Evolutionary conservation across 53 echinoderm and acorn worm genomes (phyloP).

Genomic region (Henricia sp.): DNA sequence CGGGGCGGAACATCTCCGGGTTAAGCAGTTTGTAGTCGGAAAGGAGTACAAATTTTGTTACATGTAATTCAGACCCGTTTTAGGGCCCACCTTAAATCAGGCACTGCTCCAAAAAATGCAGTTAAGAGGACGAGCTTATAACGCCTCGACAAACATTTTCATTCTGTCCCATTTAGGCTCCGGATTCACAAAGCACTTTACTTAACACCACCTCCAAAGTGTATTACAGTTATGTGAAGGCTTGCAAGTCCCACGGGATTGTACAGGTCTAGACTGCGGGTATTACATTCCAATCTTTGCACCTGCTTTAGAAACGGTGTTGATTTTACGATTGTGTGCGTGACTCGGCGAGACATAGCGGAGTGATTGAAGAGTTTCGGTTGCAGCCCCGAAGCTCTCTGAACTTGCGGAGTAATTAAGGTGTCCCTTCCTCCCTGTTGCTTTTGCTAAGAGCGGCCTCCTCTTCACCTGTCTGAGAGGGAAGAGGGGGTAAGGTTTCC

Average conservation of each 20-base stretch:
- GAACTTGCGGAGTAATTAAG: constrained; percentile 8
- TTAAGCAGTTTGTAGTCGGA: no score
- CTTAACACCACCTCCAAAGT: background rate
- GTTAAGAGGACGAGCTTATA: no score
- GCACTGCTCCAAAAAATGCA: no score
- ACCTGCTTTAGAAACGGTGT: background rate
- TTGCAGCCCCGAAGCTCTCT: background rate
- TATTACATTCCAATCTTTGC: constrained; percentile 28
- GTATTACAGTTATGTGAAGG: background rate
- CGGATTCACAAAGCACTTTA: background rate
- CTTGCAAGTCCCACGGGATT: constrained; percentile 2
- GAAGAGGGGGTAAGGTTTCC: constrained; percentile 19
- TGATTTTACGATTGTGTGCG: background rate
- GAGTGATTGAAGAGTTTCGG: constrained; percentile 29
- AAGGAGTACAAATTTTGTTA: no score
- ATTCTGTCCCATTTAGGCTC: constrained; percentile 4
- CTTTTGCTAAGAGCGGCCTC: background rate
- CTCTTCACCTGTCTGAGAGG: background rate
- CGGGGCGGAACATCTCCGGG: no score
- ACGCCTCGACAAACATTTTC: no score
- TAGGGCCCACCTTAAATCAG: no score
- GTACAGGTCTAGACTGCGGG: constrained; percentile 11
- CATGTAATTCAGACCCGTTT: no score
- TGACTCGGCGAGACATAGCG: no score
- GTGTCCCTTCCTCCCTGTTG: constrained; percentile 2